Conservation (phyloP, 2,888 invertebrate genomes). For the Ochlodes sylvanus region DNA sequence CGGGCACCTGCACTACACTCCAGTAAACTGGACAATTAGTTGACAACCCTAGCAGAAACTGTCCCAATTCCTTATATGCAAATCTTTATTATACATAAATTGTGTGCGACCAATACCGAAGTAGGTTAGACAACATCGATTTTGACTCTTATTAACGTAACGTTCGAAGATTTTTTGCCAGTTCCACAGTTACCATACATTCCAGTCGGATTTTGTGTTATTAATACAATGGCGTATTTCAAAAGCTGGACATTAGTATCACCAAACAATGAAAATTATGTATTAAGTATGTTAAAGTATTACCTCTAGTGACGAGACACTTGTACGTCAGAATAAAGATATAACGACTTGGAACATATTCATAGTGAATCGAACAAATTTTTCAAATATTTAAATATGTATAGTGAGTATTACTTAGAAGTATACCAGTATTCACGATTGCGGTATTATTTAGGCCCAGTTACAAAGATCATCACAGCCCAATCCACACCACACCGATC, state of each 20-base stretch:
- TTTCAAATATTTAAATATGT: no score
- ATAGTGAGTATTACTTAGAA: neutral
- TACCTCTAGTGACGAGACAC: no score
- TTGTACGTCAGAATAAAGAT: no score
- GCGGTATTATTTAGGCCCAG: no score
- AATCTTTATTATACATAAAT: constrained; percentile 66
- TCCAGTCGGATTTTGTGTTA: no score
- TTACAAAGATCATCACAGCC: no score
- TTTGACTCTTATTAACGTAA: constrained; percentile 42
- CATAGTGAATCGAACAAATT: no score
- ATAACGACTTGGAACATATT: no score
- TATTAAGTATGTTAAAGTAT: no score
- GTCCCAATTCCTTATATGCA: constrained; percentile 80
- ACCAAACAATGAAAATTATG: neutral
- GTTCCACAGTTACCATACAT: no score
- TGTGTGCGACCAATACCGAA: constrained; percentile 72
- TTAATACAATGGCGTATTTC: neutral
- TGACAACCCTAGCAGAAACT: constrained; percentile 54
- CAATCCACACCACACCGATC: neutral
- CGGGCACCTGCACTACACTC: neutral
- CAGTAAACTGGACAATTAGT: neutral
- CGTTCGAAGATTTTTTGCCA: neutral
- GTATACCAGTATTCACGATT: no score
- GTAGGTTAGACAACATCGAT: constrained; percentile 59
- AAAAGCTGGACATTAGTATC: neutral